Evolutionary conservation across 2,113 vertebrate species (phyloP), one percentile per base, ranked within the genome.

Genomic region (Lampris incognitus): DNA sequence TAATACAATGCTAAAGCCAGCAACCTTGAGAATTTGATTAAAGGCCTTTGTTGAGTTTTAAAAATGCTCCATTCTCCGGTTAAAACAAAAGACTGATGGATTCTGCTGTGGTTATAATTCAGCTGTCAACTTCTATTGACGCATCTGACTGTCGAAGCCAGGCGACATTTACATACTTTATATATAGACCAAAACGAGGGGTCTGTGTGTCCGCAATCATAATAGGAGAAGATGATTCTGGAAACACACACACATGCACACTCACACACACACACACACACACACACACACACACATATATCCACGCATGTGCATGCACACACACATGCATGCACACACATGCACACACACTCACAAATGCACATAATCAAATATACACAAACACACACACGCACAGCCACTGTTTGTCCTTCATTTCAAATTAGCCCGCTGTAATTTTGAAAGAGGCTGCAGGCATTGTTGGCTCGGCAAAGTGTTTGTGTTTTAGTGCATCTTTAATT

Each of bases 1-100:
- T 94, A 97, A 96, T 96, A 97, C 96, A 96, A 96, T 97, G 96
- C 95, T 95, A 97, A 96, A 97, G 95, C 95, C 95, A 97, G 94
- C 95, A 96, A 97, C 96, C 96, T 96, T 92, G 93, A 95, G 96
- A 96, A 95, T 97, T 97, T 98, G 97, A 97, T 98, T 97, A 97
- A 97, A 96, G 96, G 96, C 95, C 96, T 89, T 97, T 97, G 95
- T 91, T 95, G 95, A 93, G 96, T 96, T 96, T 96, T 95, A 93
- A 97, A 95, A 94, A 94, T 89, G 92, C 92, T 94, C 91, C 93
- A 94, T 94, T 94, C 92, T 92, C 92, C 85, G 90, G 90, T 94
- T 94, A 95, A 95, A 95, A 95, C 93, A 95, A 95, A 95, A 93
- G 94, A 91, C 93, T 93, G 93, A 94, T 94, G 93, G 93, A 93